These are phyloP conservation scores for Reticulitermes speratus DNA, from an alignment of 1,140 invertebrate genomes.

Conservation along the genomic window DNA sequence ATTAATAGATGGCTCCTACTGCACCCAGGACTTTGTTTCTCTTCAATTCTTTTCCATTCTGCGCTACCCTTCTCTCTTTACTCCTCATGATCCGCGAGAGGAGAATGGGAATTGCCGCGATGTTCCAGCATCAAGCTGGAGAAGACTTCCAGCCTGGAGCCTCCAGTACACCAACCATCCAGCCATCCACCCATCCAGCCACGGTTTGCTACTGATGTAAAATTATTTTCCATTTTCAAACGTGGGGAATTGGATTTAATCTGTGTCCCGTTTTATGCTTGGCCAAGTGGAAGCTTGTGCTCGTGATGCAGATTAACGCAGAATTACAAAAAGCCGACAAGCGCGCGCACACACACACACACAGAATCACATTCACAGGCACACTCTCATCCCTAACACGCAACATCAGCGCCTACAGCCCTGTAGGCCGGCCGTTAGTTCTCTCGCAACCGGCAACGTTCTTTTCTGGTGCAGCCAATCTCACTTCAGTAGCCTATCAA, in stretches of 20 bases:
- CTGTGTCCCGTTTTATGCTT: constrained; percentile 33
- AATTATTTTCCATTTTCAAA: constrained; percentile 35
- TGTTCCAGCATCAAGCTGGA: not conserved
- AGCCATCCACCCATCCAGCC: not conserved
- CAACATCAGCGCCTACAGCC: not conserved
- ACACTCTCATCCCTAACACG: constrained; percentile 12
- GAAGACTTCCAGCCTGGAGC: not conserved
- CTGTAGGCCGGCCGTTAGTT: not conserved
- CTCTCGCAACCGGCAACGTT: not conserved
- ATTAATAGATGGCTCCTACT: not conserved
- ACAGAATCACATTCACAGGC: constrained; percentile 23
- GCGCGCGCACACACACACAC: constrained; percentile 17
- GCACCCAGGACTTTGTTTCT: not conserved
- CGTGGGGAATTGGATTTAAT: constrained; percentile 34
- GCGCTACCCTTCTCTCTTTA: not conserved
- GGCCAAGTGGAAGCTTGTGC: constrained; percentile 31
- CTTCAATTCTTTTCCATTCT: not conserved
- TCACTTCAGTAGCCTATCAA: not conserved
- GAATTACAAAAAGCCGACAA: constrained; percentile 34
- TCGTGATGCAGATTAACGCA: constrained; percentile 33
- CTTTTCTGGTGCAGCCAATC: not conserved
- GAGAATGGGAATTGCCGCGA: not conserved
- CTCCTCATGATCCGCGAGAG: not conserved
- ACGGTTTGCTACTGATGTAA: constrained; percentile 31
- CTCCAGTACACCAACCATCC: not conserved